phyloP scores from a whole-genome alignment of 2,113 vertebrate genomes.

The Ptyas mucosa region DNA sequence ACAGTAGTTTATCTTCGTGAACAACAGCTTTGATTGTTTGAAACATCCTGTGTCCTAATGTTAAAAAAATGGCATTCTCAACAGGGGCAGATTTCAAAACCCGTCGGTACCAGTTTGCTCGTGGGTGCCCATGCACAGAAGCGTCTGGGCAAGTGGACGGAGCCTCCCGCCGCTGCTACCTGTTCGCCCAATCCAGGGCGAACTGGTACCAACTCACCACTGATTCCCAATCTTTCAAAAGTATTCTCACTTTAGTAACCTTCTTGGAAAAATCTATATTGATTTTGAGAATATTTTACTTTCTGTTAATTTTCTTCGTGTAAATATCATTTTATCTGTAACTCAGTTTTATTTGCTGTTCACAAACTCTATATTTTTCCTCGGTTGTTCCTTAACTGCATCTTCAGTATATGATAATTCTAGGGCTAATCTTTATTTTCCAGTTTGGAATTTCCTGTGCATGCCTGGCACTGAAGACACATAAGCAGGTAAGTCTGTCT shows the following conservation, averaged over 20 bases:
- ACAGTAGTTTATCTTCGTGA: neutral
- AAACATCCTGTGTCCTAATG: neutral
- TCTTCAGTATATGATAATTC: slow-evolving; percentile 88
- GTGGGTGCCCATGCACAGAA: no score
- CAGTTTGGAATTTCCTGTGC: slow-evolving; percentile 91
- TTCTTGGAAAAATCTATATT: neutral
- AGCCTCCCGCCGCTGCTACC: no score
- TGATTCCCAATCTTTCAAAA: neutral
- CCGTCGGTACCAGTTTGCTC: no score
- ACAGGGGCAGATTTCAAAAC: no score
- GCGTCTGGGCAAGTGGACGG: no score
- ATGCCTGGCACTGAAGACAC: slow-evolving; percentile 83
- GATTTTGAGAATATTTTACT: neutral
- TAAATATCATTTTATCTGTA: neutral
- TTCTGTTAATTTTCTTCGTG: neutral
- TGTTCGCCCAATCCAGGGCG: no score
- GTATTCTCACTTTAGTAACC: neutral
- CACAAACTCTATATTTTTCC: neutral
- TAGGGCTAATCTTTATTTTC: slow-evolving; percentile 87
- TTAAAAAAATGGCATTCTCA: neutral
- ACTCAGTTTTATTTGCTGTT: neutral
- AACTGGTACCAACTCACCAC: no score
- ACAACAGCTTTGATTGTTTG: neutral
- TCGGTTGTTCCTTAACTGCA: slow-evolving; percentile 60
- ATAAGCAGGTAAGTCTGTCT: slow-evolving; percentile 74